These are phyloP conservation scores for human (Homo sapiens) DNA, from an alignment of 2,113 vertebrate genomes.

Conservation along the genomic window DNA sequence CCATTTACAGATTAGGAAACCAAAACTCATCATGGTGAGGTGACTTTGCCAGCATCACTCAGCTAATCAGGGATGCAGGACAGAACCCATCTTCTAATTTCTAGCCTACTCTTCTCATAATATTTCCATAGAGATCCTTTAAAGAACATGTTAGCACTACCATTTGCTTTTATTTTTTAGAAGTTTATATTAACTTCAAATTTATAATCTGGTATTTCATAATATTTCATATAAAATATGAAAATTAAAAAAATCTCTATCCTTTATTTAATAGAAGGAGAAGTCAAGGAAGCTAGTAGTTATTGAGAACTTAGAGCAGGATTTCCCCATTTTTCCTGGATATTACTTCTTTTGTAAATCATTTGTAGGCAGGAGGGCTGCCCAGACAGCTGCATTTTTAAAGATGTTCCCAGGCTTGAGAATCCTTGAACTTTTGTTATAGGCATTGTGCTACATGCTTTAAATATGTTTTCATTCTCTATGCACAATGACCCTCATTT, in stretches of 20 bases:
- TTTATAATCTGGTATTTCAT: not conserved
- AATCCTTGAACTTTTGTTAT: not conserved
- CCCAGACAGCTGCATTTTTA: not conserved
- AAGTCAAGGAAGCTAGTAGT: not conserved
- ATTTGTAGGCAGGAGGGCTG: not conserved
- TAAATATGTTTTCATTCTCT: not conserved
- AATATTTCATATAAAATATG: not conserved
- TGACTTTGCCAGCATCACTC: not conserved
- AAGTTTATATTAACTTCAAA: not conserved
- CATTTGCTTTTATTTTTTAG: not conserved
- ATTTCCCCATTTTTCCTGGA: not conserved
- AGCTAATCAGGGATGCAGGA: not conserved
- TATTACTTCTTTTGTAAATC: not conserved
- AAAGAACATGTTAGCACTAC: not conserved
- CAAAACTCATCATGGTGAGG: not conserved
- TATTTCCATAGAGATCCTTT: not conserved
- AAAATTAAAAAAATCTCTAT: not conserved
- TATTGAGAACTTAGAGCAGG: not conserved
- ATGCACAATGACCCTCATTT: not conserved
- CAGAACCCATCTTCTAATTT: not conserved
- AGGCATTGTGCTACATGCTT: not conserved
- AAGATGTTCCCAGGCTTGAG: not conserved
- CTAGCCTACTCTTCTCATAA: not conserved
- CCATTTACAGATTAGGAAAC: not conserved
- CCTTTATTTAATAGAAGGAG: not conserved